Evolutionary conservation across 2,113 vertebrate species (phyloP).

Genomic region (Osmerus mordax): DNA sequence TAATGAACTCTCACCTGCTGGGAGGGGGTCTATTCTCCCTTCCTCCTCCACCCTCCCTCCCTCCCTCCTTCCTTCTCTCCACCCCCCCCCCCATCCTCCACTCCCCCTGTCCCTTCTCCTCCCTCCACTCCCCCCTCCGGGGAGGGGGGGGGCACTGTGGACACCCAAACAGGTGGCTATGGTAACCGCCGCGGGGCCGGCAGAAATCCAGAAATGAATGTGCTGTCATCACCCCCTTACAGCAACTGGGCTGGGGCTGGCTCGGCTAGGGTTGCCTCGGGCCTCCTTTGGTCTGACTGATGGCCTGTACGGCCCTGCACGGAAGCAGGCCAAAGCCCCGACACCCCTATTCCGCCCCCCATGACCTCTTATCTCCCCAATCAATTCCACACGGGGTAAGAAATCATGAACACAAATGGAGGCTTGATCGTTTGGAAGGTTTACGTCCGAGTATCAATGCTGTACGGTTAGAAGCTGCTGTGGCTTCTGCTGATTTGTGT

Average conservation of each 20-base stretch:
- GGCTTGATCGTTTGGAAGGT: background rate
- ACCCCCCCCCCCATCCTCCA: no score
- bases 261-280: constrained; percentile 8
- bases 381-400: constrained; percentile 14
- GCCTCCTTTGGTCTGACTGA: constrained; percentile 20
- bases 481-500: background rate
- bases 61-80: no score
- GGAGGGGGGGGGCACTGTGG: constrained; percentile 14
- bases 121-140: background rate
- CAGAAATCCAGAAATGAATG: constrained; percentile 13
- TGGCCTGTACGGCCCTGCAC: constrained; percentile 18
- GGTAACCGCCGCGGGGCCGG: constrained; percentile 28
- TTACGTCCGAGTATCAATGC: background rate
- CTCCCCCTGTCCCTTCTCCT: no score
- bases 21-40: no score
- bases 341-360: no score
- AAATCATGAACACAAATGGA: background rate
- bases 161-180: constrained; percentile 36
- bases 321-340: background rate
- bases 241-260: constrained; percentile 1
- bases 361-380: background rate
- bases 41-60: no score
- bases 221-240: constrained; percentile 12
- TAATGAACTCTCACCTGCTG: constrained; percentile 61
- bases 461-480: background rate